Base-by-base conservation (phyloP, 2,888 invertebrate species). In the Aphidius colemani region DNA sequence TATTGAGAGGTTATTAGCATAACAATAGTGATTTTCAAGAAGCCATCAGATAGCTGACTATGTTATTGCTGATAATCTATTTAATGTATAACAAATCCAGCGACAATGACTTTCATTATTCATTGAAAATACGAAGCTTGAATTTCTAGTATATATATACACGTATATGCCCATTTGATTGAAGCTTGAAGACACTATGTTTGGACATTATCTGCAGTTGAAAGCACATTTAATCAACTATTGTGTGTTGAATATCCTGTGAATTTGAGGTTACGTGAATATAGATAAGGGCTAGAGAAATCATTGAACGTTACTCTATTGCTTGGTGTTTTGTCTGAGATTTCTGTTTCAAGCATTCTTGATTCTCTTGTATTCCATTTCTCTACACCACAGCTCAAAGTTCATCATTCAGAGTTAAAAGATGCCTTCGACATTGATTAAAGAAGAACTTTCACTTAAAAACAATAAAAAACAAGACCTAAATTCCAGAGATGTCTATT, bases 221-320 rank as follows among this genome's bases (percentile, higher is more conserved):
- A 74, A 76, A 74, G 77, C 76, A 75, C 9, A 76, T 76, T 78
- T 78, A 78, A 78, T 78, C 78, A 78, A 72, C 74, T 71, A 77
- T 76, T 77, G 76, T 74, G 30, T 55, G 55, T 55, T 55, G 55
- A 53, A 53, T 41, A 45, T 44, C 56, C 45, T 45, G 46, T 53
- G 9, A 18, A 18, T 53, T 39, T 53, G 18, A 46, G 56, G n/a
- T 44, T 45, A 30, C 6, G 9, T 11, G 45, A 46, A 39, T 46
- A 18, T 30, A 57, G 48, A 46, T 46, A 39, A 8, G 18, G 30
- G 30, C 30, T 30, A 30, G 30, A 30, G 30, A 30, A 30, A 30
- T 30, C 30, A 30, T 30, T 30, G 30, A 30, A 30, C 30, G 30
- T 30, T 30, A 30, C 30, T 30, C 30, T 30, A 30, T 30, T 30